Evolutionary conservation across 2,797 vertebrate species (phyloP).

Genomic region (Notamacropus eugenii): DNA sequence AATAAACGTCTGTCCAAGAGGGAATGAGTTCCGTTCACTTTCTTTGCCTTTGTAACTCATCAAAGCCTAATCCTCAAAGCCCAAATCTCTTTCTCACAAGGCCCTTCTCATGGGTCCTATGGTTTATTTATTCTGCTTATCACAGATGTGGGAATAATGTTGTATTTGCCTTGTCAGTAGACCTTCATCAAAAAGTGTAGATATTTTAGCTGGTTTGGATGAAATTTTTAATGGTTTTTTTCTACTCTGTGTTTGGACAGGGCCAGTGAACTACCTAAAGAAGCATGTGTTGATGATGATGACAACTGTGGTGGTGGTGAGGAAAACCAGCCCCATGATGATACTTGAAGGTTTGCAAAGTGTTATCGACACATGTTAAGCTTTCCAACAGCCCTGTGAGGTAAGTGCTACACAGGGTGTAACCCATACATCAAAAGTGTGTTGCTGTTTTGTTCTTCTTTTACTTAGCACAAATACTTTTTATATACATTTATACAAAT

Average conservation of each 20-base stretch:
- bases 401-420: not conserved
- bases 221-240: not conserved
- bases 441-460: not conserved
- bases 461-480: not conserved
- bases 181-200: constrained; percentile 31
- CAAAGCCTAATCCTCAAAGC: not conserved
- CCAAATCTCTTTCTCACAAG: not conserved
- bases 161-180: constrained; percentile 43
- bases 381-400: not conserved
- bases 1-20: constrained; percentile 54
- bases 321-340: not conserved
- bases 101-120: not conserved
- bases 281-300: not conserved
- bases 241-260: constrained; percentile 26
- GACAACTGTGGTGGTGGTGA: not conserved
- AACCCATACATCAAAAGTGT: not conserved
- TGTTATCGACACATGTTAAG: not conserved
- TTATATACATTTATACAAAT: constrained; percentile 21
- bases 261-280: not conserved
- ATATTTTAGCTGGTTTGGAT: constrained; percentile 17
- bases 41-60: not conserved
- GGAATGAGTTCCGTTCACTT: constrained; percentile 3
- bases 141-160: constrained; percentile 53
- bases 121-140: not conserved
- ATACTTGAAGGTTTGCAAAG: not conserved